Evolutionary conservation across 2,797 vertebrate genomes (phyloP).

Genomic region (Helarctos malayanus): DNA sequence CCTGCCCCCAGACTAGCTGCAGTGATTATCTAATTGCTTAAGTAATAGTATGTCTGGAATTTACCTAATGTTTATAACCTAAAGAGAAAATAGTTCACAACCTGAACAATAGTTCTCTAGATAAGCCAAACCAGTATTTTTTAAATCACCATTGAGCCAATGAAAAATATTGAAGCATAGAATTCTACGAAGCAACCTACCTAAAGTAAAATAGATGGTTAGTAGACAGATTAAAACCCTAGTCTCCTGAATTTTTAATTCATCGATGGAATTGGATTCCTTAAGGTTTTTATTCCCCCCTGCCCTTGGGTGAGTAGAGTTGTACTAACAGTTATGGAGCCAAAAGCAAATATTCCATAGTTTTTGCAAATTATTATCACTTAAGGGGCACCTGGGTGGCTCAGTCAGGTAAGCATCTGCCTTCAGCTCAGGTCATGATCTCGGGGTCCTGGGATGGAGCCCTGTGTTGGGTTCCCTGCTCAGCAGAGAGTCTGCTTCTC

Average conservation of each 20-base stretch:
- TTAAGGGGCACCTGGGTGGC: not conserved
- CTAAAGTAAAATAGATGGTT: conserved; percentile 6
- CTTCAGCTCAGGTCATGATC: not conserved
- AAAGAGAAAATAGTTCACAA: conserved; percentile 61
- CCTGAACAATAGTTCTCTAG: conserved; percentile 41
- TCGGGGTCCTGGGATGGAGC: not conserved
- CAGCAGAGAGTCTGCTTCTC: not conserved
- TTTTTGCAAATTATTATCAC: conserved; percentile 47
- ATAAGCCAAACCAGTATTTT: conserved; percentile 43
- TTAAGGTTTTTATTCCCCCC: not conserved
- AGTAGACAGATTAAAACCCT: conserved; percentile 42
- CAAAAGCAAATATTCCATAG: conserved; percentile 36
- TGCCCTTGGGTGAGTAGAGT: not conserved
- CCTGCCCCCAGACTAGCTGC: not conserved
- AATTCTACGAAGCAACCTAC: conserved; percentile 36
- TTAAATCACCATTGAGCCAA: not conserved
- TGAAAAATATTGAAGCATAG: not conserved
- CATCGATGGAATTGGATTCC: conserved; percentile 1
- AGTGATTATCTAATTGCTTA: conserved; percentile 50
- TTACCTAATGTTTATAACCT: conserved; percentile 32
- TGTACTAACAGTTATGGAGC: conserved; percentile 26
- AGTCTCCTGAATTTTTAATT: conserved; percentile 52
- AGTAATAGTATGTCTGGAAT: conserved; percentile 51
- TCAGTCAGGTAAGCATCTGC: not conserved
- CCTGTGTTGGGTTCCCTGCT: not conserved